These are phyloP conservation scores for Mormyrus proboscirostris DNA, from an alignment of 2,797 vertebrate genomes.

Conservation along the genomic window DNA sequence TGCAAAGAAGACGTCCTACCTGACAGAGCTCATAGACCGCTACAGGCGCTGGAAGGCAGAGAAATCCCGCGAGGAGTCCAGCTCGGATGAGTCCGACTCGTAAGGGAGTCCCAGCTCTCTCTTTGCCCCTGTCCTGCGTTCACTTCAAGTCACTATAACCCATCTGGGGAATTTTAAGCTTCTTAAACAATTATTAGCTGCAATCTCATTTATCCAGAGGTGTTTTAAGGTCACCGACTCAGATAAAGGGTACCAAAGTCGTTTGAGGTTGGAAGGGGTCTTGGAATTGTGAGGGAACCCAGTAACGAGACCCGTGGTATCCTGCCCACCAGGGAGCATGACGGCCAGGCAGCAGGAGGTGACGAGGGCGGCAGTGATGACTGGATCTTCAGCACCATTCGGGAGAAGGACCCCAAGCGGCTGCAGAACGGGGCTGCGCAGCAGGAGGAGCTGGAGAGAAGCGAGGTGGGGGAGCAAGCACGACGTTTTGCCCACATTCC, in stretches of 20 bases:
- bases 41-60: conserved; percentile 96
- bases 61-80: conserved; percentile 81
- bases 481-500: not conserved
- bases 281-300: not conserved
- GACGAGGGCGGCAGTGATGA: conserved; percentile 77
- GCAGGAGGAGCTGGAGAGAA: conserved; percentile 61
- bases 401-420: conserved; percentile 85
- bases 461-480: conserved; percentile 60
- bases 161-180: not conserved
- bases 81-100: conserved; percentile 90
- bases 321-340: conserved; percentile 71
- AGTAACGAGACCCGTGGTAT: not conserved
- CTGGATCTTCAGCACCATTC: conserved; percentile 90
- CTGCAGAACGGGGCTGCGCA: conserved; percentile 83
- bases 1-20: conserved; percentile 94
- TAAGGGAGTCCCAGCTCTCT: conserved; percentile 52
- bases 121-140: not conserved
- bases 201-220: not conserved
- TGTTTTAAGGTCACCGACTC: not conserved
- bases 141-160: not conserved
- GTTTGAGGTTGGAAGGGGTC: not conserved
- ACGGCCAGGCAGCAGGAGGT: conserved; percentile 85
- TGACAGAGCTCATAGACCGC: conserved; percentile 93
- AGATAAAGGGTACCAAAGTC: not conserved
- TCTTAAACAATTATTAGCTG: not conserved